Evolutionary conservation across 2,888 invertebrate species (phyloP).

Genomic region (Heliconius cydno): DNA sequence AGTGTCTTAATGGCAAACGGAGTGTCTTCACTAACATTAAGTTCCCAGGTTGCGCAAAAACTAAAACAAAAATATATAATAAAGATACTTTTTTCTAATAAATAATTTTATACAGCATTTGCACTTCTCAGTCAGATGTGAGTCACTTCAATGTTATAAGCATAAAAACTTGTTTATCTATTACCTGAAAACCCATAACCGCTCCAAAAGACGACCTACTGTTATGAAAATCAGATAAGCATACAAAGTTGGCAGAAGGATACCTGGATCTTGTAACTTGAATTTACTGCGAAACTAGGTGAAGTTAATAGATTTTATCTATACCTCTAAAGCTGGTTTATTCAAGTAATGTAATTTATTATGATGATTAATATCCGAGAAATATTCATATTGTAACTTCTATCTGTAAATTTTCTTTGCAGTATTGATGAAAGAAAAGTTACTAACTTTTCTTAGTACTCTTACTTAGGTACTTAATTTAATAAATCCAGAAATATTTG

Average conservation of each 20-base stretch:
- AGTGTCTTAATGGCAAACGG: too few species aligned
- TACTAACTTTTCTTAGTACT: too few species aligned
- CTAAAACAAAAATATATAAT: too few species aligned
- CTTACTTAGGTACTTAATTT: not conserved
- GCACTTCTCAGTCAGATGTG: too few species aligned
- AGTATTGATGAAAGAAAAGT: not conserved
- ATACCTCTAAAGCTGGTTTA: not conserved
- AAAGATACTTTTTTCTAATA: too few species aligned
- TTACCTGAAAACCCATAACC: conserved; percentile 6
- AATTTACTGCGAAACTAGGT: conserved; percentile 67
- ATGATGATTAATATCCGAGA: not conserved
- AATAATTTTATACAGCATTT: too few species aligned
- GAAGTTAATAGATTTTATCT: conserved; percentile 51
- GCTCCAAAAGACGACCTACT: conserved; percentile 10
- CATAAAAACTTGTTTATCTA: too few species aligned
- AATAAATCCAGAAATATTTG: not conserved
- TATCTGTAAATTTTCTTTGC: not conserved
- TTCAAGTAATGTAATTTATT: conserved; percentile 7
- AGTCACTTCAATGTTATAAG: too few species aligned
- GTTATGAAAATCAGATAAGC: conserved; percentile 20
- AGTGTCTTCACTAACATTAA: too few species aligned
- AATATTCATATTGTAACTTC: conserved; percentile 7
- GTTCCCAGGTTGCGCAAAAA: too few species aligned
- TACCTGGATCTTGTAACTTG: conserved; percentile 58
- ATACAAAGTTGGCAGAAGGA: conserved; percentile 61